Percentiles rank a stretch among this genome's conserved stretches.
phyloP scores from a whole-genome alignment of 2,797 vertebrate genomes.

The Sebastes alutus region DNA sequence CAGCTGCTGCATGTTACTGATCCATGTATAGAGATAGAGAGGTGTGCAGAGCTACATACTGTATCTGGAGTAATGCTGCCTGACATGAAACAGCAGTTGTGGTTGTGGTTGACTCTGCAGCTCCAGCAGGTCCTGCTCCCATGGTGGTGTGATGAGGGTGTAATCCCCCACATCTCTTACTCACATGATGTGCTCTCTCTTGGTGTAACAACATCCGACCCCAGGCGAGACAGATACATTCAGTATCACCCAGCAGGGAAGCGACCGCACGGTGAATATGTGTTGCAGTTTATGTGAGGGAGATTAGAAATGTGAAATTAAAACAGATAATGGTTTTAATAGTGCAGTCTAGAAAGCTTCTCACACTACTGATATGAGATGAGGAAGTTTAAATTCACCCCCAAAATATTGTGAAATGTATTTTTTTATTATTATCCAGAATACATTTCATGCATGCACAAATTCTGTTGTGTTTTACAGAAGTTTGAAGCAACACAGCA shows the following conservation, averaged over 20 bases:
- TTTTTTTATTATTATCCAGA: not conserved
- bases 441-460: not conserved
- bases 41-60: not conserved
- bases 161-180: not conserved
- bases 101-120: not conserved
- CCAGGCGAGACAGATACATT: not conserved
- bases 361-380: not conserved
- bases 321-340: not conserved
- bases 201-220: not conserved
- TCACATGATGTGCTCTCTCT: conserved; percentile 1
- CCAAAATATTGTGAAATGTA: not conserved
- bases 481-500: not conserved
- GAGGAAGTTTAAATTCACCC: not conserved
- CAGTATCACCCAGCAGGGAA: not conserved
- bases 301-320: not conserved
- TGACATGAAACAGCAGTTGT: not conserved
- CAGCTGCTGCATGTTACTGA: conserved; percentile 26
- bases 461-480: not conserved
- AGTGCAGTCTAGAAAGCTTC: not conserved
- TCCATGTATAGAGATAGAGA: not conserved
- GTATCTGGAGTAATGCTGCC: not conserved
- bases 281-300: not conserved
- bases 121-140: not conserved
- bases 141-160: not conserved
- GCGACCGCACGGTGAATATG: not conserved